phyloP scores from a whole-genome alignment of 2,113 vertebrate species.

The Balaenoptera acutorostrata region DNA sequence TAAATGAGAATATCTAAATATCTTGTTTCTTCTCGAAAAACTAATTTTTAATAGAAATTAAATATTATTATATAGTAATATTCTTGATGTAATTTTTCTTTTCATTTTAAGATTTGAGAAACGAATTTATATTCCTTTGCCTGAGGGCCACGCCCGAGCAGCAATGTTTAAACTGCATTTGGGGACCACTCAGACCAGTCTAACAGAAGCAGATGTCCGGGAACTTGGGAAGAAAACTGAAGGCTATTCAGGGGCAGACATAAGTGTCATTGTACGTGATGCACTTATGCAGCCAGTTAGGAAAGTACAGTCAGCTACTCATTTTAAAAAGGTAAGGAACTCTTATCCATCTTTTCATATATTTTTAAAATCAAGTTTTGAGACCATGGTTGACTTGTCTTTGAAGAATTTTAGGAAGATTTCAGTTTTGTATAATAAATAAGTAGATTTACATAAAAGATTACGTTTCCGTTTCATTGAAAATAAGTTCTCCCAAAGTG shows the following conservation, averaged over 20 bases:
- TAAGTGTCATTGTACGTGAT: slow-evolving; percentile 94
- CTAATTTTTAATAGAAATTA: slow-evolving; percentile 25
- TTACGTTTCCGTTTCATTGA: neutral
- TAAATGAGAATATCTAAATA: neutral
- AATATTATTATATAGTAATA: neutral
- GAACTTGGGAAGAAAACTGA: slow-evolving; percentile 91
- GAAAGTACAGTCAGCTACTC: slow-evolving; percentile 96
- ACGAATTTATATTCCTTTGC: slow-evolving; percentile 96
- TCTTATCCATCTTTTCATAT: neutral
- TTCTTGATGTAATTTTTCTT: neutral
- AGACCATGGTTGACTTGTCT: neutral
- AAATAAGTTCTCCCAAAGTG: neutral
- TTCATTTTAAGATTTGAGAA: slow-evolving; percentile 92
- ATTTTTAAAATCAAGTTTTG: neutral
- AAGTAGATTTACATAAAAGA: neutral
- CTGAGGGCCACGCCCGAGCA: slow-evolving; percentile 92
- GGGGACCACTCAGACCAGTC: slow-evolving; percentile 87
- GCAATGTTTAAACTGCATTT: slow-evolving; percentile 97
- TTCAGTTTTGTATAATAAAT: neutral
- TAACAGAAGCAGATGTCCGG: slow-evolving; percentile 87
- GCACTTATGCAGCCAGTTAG: slow-evolving; percentile 97
- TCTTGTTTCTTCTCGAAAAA: slow-evolving; percentile 1
- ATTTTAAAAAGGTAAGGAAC: slow-evolving; percentile 91
- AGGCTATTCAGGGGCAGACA: slow-evolving; percentile 95
- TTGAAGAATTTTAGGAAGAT: neutral